phyloP scores from a whole-genome alignment of 1,140 invertebrate genomes.

The Chymomyza costata region DNA sequence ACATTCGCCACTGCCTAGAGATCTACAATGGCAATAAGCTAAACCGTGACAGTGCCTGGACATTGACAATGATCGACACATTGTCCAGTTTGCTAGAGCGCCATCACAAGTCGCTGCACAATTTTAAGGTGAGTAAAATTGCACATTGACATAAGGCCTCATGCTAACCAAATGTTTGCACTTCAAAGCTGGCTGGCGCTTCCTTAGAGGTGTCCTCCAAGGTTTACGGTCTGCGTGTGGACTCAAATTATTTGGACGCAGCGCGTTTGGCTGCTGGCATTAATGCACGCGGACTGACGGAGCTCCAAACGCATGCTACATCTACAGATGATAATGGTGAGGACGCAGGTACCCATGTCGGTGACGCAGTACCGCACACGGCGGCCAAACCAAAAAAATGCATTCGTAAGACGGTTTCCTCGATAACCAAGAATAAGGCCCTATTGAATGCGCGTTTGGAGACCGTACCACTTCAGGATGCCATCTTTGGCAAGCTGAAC shows the following conservation, averaged over 20 bases:
- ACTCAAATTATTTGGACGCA: constrained; percentile 81
- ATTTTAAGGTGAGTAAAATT: constrained; percentile 77
- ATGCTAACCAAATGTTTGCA: not conserved
- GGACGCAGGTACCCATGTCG: constrained; percentile 24
- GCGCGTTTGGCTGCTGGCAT: constrained; percentile 80
- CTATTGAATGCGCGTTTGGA: constrained; percentile 46
- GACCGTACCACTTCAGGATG: constrained; percentile 33
- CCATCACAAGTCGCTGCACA: constrained; percentile 78
- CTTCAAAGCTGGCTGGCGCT: constrained; percentile 77
- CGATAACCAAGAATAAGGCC: constrained; percentile 65
- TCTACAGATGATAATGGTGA: constrained; percentile 38
- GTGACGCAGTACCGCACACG: constrained; percentile 3
- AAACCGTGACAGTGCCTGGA: constrained; percentile 84
- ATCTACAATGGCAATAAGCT: constrained; percentile 77
- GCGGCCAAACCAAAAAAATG: constrained; percentile 41
- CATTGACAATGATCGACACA: constrained; percentile 82
- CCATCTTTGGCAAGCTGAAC: constrained; percentile 45
- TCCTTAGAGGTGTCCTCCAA: constrained; percentile 84
- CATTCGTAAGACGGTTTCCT: constrained; percentile 46
- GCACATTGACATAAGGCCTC: too few relatives aligned
- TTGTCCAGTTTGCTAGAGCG: constrained; percentile 80
- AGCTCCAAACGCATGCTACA: constrained; percentile 3
- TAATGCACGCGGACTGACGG: constrained; percentile 18
- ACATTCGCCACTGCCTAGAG: constrained; percentile 35
- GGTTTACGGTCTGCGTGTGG: constrained; percentile 83